phyloP scores from a whole-genome alignment of 1,140 invertebrate species.

The Drosophila aff. region DNA sequence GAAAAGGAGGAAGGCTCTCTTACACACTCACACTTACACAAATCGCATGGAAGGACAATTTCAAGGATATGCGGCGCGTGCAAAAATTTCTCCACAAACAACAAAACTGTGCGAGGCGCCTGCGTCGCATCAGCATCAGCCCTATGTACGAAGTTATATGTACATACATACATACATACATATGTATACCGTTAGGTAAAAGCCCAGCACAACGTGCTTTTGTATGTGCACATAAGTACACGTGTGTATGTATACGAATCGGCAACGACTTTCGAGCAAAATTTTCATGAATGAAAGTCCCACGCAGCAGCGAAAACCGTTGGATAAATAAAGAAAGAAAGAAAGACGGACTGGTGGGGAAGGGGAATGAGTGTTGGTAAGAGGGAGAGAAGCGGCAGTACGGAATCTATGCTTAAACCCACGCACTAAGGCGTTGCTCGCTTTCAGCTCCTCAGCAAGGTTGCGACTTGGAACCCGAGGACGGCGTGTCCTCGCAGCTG shows the following conservation, averaged over 20 bases:
- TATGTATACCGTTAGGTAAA: constrained; percentile 32
- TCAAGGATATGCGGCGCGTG: constrained; percentile 81
- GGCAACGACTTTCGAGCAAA: constrained; percentile 52
- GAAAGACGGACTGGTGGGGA: not conserved
- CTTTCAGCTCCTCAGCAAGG: constrained; percentile 30
- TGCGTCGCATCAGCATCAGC: constrained; percentile 45
- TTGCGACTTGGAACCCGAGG: constrained; percentile 17
- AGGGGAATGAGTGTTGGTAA: no score
- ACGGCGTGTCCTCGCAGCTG: constrained; percentile 5
- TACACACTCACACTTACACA: constrained; percentile 14
- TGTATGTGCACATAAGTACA: constrained; percentile 15
- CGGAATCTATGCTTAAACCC: constrained; percentile 40
- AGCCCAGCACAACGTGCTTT: constrained; percentile 34
- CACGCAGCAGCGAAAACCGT: constrained; percentile 63
- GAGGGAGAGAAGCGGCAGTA: constrained; percentile 1
- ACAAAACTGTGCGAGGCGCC: constrained; percentile 35
- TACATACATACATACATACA: not conserved
- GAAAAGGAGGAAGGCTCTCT: constrained; percentile 46
- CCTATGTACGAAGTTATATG: constrained; percentile 2
- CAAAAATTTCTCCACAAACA: constrained; percentile 80
- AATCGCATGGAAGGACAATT: constrained; percentile 54
- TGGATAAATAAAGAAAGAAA: constrained; percentile 38
- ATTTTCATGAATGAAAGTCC: constrained; percentile 85
- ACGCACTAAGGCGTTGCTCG: constrained; percentile 29
- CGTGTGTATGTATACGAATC: constrained; percentile 34